A percentile compares a stretch with the other conserved stretches of the same genome.
phyloP scores from a whole-genome alignment of 1,140 invertebrate species.

The Dryas iulia region DNA sequence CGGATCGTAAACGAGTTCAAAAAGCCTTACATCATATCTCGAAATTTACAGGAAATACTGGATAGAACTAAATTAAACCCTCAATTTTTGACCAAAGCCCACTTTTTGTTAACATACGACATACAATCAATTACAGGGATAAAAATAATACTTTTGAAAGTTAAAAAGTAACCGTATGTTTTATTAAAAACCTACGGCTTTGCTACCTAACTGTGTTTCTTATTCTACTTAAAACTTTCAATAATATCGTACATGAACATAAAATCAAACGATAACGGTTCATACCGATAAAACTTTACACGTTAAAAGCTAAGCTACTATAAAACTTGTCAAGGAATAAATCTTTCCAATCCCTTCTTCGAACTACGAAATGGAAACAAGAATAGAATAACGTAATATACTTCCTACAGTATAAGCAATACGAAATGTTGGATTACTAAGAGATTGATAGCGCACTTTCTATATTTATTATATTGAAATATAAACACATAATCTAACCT shows the following conservation, averaged over 20 bases:
- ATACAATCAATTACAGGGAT: too few species aligned
- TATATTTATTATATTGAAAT: constrained; percentile 21
- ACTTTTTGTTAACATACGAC: too few species aligned
- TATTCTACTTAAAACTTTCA: not conserved
- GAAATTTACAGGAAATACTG: not conserved
- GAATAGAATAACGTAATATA: constrained; percentile 30
- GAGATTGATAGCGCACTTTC: constrained; percentile 27
- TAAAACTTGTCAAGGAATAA: constrained; percentile 34
- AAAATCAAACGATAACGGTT: constrained; percentile 23
- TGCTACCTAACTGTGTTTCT: not conserved
- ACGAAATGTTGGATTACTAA: constrained; percentile 23
- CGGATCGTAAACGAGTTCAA: constrained; percentile 15
- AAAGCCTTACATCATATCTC: constrained; percentile 11
- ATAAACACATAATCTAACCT: not conserved
- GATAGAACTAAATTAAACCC: not conserved
- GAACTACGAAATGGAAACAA: constrained; percentile 27
- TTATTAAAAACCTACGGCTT: not conserved
- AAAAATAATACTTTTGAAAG: too few species aligned
- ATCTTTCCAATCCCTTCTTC: constrained; percentile 28
- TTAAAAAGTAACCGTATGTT: too few species aligned
- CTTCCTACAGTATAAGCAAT: constrained; percentile 23
- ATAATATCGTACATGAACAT: constrained; percentile 11
- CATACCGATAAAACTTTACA: constrained; percentile 29
- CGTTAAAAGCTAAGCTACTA: constrained; percentile 27
- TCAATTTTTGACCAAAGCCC: not conserved